These are phyloP conservation scores for Pseudomyrmex dendroicus DNA, from an alignment of 1,140 invertebrate genomes.

Conservation along the genomic window DNA sequence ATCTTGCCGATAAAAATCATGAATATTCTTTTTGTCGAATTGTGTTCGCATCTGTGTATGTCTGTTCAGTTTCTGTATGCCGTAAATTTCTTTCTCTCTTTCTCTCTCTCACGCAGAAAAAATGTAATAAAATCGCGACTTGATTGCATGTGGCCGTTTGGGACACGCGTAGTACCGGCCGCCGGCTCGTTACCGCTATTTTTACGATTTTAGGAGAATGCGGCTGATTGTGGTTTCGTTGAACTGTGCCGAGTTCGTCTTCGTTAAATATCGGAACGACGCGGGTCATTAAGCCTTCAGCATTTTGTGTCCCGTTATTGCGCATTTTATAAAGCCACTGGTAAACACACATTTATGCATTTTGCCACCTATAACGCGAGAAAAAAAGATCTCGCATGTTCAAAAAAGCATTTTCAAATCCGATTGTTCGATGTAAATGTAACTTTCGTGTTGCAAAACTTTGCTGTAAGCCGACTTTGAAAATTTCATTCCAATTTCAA, in stretches of 20 bases:
- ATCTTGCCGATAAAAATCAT: constrained; percentile 44
- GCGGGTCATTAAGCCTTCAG: constrained; percentile 6
- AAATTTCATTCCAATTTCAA: not conserved
- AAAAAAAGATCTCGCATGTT: not conserved
- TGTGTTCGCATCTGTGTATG: not conserved
- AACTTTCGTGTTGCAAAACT: constrained; percentile 17
- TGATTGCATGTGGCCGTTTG: constrained; percentile 51
- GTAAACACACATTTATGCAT: not conserved
- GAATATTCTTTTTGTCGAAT: constrained; percentile 37
- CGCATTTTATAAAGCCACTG: constrained; percentile 5
- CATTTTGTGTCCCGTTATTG: not conserved
- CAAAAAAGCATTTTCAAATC: constrained; percentile 9
- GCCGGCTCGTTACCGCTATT: constrained; percentile 41
- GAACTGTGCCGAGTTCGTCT: constrained; percentile 8
- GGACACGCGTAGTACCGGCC: constrained; percentile 32
- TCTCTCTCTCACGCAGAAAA: constrained; percentile 22
- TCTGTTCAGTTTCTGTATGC: not conserved
- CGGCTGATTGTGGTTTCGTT: constrained; percentile 14
- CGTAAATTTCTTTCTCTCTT: not conserved
- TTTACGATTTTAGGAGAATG: constrained; percentile 44
- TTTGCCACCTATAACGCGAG: not conserved
- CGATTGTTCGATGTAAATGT: constrained; percentile 35
- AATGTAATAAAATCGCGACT: constrained; percentile 58
- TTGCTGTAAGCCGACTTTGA: constrained; percentile 18
- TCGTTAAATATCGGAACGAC: constrained; percentile 22